These are phyloP conservation scores for Tryphoninae sp. DNA, from an alignment of 2,888 invertebrate genomes.

Conservation along the genomic window DNA sequence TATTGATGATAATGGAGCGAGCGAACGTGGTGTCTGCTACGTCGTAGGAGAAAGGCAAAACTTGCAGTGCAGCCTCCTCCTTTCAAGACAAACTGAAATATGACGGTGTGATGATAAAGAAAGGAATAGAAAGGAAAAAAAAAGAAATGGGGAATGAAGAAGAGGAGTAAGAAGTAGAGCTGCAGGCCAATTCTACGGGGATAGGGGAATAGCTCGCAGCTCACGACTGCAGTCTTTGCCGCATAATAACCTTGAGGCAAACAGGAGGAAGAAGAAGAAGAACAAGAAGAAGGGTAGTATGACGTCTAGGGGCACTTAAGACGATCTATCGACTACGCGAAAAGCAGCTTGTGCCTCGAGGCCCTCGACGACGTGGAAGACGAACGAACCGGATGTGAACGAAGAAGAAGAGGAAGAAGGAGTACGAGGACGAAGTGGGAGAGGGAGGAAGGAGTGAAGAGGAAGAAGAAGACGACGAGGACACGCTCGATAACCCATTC, in stretches of 20 bases:
- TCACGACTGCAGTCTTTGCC: slow-evolving; percentile 63
- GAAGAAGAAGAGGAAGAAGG: slow-evolving; percentile 14
- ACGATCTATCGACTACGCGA: slow-evolving; percentile 73
- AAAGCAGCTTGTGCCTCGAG: slow-evolving; percentile 63
- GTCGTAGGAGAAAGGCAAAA: slow-evolving; percentile 28
- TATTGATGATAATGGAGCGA: not conserved
- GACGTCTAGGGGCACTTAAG: slow-evolving; percentile 75
- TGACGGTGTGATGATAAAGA: slow-evolving; percentile 30
- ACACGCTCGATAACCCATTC: slow-evolving; percentile 66
- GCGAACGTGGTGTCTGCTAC: slow-evolving; percentile 17
- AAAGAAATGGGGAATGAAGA: slow-evolving; percentile 3
- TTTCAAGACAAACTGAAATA: slow-evolving; percentile 28
- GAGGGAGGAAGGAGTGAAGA: not conserved
- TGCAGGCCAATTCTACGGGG: slow-evolving; percentile 44
- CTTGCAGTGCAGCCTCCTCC: slow-evolving; percentile 4
- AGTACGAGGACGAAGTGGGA: not conserved
- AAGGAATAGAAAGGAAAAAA: slow-evolving; percentile 18
- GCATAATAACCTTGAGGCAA: slow-evolving; percentile 64
- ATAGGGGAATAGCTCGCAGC: slow-evolving; percentile 49
- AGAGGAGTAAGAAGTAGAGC: slow-evolving; percentile 33
- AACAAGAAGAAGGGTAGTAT: slow-evolving; percentile 66
- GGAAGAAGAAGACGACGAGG: slow-evolving; percentile 30
- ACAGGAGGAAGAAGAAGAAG: slow-evolving; percentile 54
- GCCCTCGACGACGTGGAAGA: slow-evolving; percentile 63
- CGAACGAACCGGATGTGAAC: slow-evolving; percentile 16